A percentile compares a stretch with the other conserved stretches of the same genome.
Conservation (phyloP, 2,113 vertebrate genomes). For the Pipra filicauda region DNA sequence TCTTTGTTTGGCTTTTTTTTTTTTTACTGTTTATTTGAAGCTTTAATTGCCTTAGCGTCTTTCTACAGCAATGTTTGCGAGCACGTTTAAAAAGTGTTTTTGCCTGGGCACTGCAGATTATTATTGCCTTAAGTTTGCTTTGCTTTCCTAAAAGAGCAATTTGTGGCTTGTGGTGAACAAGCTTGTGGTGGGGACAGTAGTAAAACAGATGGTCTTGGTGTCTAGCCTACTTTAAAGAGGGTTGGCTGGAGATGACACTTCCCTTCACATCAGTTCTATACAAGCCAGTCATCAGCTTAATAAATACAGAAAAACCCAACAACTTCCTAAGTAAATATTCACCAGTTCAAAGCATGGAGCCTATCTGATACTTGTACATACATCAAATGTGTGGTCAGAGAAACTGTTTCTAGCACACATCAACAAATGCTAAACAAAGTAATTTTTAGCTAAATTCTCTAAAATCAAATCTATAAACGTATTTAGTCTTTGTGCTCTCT, state of each 20-base stretch:
- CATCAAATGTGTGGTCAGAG: rapidly evolving
- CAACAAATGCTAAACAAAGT: background rate
- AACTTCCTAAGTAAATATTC: background rate
- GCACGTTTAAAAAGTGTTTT: background rate
- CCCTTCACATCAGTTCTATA: background rate
- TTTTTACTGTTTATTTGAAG: background rate
- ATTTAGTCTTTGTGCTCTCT: background rate
- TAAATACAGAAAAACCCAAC: background rate
- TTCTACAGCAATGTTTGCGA: background rate
- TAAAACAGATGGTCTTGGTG: rapidly evolving
- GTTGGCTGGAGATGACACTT: background rate
- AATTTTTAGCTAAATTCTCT: background rate
- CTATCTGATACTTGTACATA: background rate
- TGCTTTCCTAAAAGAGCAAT: background rate
- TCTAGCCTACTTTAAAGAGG: background rate
- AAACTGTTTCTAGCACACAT: background rate
- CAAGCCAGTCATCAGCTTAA: background rate
- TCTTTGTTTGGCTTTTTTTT: no score
- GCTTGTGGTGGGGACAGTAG: background rate
- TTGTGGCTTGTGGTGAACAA: background rate
- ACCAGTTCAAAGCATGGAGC: background rate
- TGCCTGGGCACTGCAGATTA: background rate
- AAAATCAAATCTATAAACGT: background rate
- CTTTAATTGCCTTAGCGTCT: background rate
- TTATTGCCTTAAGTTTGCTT: background rate